Conservation (phyloP, 2,888 invertebrate genomes). For the Plebejus anna region DNA sequence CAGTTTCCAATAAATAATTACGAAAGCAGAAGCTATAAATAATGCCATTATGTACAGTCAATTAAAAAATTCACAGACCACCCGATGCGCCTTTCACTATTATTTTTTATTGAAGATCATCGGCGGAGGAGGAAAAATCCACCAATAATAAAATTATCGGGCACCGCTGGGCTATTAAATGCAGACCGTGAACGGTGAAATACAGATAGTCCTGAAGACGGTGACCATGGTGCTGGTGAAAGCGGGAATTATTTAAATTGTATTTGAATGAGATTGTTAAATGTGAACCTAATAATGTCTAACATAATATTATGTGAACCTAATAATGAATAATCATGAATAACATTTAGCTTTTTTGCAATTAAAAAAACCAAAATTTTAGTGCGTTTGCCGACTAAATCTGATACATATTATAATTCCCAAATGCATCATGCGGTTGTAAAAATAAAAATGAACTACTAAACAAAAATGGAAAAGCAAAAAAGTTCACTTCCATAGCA, state of each 20-base stretch:
- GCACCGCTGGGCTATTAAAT: constrained; percentile 64
- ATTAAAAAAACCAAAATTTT: too few species aligned
- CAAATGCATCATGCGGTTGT: neutral
- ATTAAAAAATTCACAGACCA: constrained; percentile 48
- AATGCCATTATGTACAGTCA: constrained; percentile 46
- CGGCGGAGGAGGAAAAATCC: constrained; percentile 55
- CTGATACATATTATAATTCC: neutral
- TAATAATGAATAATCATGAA: too few species aligned
- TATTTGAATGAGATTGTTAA: too few species aligned
- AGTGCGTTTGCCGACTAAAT: too few species aligned
- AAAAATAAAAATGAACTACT: neutral
- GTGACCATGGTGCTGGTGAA: neutral
- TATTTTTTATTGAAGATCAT: constrained; percentile 63
- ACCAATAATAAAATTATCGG: constrained; percentile 78
- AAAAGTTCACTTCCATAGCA: neutral
- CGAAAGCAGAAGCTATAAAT: constrained; percentile 41
- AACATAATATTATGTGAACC: too few species aligned
- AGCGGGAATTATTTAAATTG: neutral
- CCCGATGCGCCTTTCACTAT: constrained; percentile 54
- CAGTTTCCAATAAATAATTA: constrained; percentile 22
- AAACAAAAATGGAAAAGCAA: neutral
- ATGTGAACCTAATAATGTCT: too few species aligned
- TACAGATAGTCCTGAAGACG: constrained; percentile 49
- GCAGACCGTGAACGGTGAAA: constrained; percentile 76
- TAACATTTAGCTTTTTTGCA: too few species aligned